Base-by-base conservation (phyloP, 1,140 invertebrate genomes). In the Hydropsyche tenuis region DNA sequence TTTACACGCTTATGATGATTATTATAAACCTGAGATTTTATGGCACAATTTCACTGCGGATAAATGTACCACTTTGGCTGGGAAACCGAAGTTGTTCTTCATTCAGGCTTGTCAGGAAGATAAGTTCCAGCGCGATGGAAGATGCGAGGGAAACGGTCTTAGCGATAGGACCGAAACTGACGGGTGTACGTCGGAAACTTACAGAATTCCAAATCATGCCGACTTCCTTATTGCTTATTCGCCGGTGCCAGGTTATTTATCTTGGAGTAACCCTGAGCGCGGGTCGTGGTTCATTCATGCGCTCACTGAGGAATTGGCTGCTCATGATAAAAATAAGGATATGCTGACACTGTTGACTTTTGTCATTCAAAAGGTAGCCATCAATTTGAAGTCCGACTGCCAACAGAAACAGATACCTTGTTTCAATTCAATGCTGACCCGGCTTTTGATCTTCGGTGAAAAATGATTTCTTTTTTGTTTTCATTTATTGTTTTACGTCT, bases 281-380 rank as follows among this genome's bases (percentile, higher is more conserved):
- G 94, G 95, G 11, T 98, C 96, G 0, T 99, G 97, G 97, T 99
- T 98, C 80, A 93, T 99, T 83, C 96, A 99, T 86, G 92, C 95
- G 1, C 84, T 99, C 0, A 93, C 92, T 78, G 83, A 90, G 11
- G 93, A 96, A 78, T 81, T 99, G 3, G 86, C 88, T 27, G 88
- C 88, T 46, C 88, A 91, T 82, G 90, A 89, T n/a, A 87, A 87
- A 75, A 88, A 90, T 16, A 86, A 91, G 75, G 96, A 98, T 81
- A 82, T 99, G 6, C 81, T 98, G 14, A 93, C 92, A 22, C 85
- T 99, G 56, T 85, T 99, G 72, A 98, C 96, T 11, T 93, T 94
- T 81, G 96, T 98, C 0, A 92, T 90, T 80, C 91, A 91, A 78
- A 88, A 90, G 78, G 96, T 98, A n/a, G 94, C 95, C 0, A 81